Percentiles rank a stretch among this genome's conserved stretches.
phyloP scores from a whole-genome alignment of 2,888 invertebrate species.

The Disparrhopalites patrizii region DNA sequence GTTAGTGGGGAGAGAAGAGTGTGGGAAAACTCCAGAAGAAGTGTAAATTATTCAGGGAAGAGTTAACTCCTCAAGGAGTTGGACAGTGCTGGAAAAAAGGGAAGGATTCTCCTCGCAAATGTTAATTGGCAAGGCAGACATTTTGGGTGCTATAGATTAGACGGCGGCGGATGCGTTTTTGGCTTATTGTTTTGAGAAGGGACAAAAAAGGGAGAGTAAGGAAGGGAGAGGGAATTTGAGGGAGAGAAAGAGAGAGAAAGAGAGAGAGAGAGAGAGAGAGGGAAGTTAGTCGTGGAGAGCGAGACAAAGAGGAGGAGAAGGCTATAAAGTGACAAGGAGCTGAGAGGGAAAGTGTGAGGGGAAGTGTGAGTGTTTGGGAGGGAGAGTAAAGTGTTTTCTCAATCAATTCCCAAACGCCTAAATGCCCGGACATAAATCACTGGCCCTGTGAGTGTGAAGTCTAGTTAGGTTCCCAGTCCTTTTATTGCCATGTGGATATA shows the following conservation, averaged over 20 bases:
- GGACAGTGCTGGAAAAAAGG: too few species aligned
- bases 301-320: background rate
- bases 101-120: too few species aligned
- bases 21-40: too few species aligned
- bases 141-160: too few species aligned
- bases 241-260: background rate
- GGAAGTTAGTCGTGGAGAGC: background rate
- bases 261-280: background rate
- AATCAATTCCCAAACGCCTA: conserved; percentile 41
- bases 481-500: conserved; percentile 36
- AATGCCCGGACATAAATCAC: conserved; percentile 43
- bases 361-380: background rate
- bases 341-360: conserved; percentile 6
- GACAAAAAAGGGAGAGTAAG: background rate
- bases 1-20: too few species aligned
- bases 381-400: conserved; percentile 39
- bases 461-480: conserved; percentile 25
- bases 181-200: background rate
- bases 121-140: too few species aligned
- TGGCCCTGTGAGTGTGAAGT: conserved; percentile 20
- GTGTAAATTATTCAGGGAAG: too few species aligned
- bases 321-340: conserved; percentile 2
- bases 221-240: conserved; percentile 12
- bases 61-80: too few species aligned
- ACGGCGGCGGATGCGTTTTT: conserved; percentile 1